Evolutionary conservation across 2,113 vertebrate genomes (phyloP), one percentile per base, ranked within the genome.

Genomic region (Ammodytes marinus): DNA sequence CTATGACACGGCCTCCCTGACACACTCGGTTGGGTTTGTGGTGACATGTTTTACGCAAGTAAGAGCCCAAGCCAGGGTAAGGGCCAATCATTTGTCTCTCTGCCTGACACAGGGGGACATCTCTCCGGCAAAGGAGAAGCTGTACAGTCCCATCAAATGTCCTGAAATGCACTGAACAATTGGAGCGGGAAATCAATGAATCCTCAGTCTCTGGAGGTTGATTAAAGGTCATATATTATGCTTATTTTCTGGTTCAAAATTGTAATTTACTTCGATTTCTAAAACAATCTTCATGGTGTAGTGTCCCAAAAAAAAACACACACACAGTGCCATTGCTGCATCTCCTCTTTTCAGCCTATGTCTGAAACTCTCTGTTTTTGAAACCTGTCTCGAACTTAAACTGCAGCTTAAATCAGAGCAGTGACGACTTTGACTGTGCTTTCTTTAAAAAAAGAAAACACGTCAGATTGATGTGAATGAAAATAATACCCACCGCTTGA

Each of bases 1-100:
- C 73, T 70, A 83, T 79, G 71, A 72, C 88, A 69, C 15, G 63
- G 88, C 77, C 73, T n/a, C 79, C 57, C 2, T 40, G 66, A 77
- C 84, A 81, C 82, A 86, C 50, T 82, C 77, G 73, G 81, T 35
- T 74, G 83, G 72, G 75, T 8, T 40, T 86, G 82, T 11, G 86
- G 82, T 57, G 88, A 66, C 84, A 72, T 27, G 84, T 82, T 90
- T 84, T 88, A 88, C 79, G 17, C 76, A 84, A 77, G 70, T 84
- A 80, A 52, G 80, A 82, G 75, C 49, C 66, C 52, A 58, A 0
- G 40, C 69, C 73, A 90, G 87, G 85, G 81, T 83, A 72, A 27
- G 27, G 79, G 89, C 75, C 84, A 69, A 8, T 83, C 37, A 55
- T 53, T 67, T 74, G 37, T 52, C 17, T 72, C 55, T 65, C 0